Evolutionary conservation across 2,797 vertebrate species (phyloP), one percentile per base, ranked within the genome.

Genomic region (Phrynocephalus vlangalii): DNA sequence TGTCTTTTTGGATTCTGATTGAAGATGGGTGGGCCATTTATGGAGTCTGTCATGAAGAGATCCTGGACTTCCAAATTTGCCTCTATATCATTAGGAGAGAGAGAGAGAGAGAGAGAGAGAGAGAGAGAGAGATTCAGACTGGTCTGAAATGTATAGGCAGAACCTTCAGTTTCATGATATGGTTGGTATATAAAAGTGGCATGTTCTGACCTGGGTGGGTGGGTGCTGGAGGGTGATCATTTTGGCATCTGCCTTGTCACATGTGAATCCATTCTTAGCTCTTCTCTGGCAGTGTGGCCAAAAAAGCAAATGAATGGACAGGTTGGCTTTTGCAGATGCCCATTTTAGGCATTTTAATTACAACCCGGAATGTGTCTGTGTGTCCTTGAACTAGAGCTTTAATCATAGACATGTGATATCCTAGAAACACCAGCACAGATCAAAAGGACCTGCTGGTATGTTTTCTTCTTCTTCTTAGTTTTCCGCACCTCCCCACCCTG

Each of bases 281-380:
- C 88, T 71, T 91, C 91, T 84, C 44, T 56, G 91, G 71, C 79
- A 84, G 52, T 88, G 79, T 86, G 72, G 83, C n/a, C 89, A 88
- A 89, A 93, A 93, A 90, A 89, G 56, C 89, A 93, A 92, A 73
- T 90, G 84, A 87, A 73, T 66, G 68, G 71, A 87, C 85, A 93
- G 90, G 89, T 84, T 90, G 88, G 89, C 66, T 85, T 89, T 82
- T 0, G 77, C 89, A 92, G 83, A 76, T 87, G 90, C 52, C 81
- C 67, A 28, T 94, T 94, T 90, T 82, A 88, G 63, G 79, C 84
- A 85, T 67, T 88, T 30, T 94, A 93, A 94, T 94, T 94, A 92
- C 33, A 91, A 15, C 18, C 1, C 72, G 9, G 81, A 26, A 81
- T 33, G 33, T 76, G 87, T 81, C 78, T 85, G 84, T 92, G 91